Conservation (phyloP, 2,888 invertebrate genomes). For the Apodemia duryi region DNA sequence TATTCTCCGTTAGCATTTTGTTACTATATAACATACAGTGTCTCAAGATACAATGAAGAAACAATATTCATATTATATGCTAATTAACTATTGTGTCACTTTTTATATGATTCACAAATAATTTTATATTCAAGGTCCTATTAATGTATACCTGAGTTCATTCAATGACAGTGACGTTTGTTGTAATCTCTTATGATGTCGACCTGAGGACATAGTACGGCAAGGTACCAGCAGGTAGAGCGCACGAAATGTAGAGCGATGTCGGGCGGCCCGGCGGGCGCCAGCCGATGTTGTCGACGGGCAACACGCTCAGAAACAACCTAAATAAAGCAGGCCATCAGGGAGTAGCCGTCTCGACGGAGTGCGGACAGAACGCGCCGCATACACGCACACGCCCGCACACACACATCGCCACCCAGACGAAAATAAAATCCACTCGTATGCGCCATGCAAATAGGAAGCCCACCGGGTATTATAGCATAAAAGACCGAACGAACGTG, state of each 20-base stretch:
- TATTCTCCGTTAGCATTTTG: slow-evolving; percentile 3
- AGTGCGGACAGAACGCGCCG: slow-evolving; percentile 45
- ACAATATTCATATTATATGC: slow-evolving; percentile 11
- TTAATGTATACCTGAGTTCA: slow-evolving; percentile 19
- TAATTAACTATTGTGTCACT: slow-evolving; percentile 15
- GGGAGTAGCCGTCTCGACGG: slow-evolving; percentile 67
- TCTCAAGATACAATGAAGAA: slow-evolving; percentile 6
- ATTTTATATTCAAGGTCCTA: slow-evolving; percentile 19
- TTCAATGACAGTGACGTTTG: slow-evolving; percentile 18
- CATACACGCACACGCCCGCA: slow-evolving; percentile 39
- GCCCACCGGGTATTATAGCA: slow-evolving; percentile 55
- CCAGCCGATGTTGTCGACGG: slow-evolving; percentile 43
- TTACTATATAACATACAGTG: slow-evolving; percentile 2
- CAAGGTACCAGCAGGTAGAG: slow-evolving; percentile 30
- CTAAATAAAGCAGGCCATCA: slow-evolving; percentile 71
- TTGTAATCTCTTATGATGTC: slow-evolving; percentile 10
- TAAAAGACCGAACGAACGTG: slow-evolving; percentile 63
- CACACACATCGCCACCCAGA: slow-evolving; percentile 67
- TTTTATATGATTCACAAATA: slow-evolving; percentile 12
- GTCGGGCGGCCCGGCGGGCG: slow-evolving; percentile 35
- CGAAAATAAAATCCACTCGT: slow-evolving; percentile 78
- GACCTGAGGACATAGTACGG: slow-evolving; percentile 15
- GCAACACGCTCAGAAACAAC: slow-evolving; percentile 63
- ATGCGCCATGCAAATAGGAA: slow-evolving; percentile 78
- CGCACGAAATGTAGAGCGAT: slow-evolving; percentile 33